phyloP scores from a whole-genome alignment of 2,797 vertebrate species.

The Eleutherodactylus coqui region DNA sequence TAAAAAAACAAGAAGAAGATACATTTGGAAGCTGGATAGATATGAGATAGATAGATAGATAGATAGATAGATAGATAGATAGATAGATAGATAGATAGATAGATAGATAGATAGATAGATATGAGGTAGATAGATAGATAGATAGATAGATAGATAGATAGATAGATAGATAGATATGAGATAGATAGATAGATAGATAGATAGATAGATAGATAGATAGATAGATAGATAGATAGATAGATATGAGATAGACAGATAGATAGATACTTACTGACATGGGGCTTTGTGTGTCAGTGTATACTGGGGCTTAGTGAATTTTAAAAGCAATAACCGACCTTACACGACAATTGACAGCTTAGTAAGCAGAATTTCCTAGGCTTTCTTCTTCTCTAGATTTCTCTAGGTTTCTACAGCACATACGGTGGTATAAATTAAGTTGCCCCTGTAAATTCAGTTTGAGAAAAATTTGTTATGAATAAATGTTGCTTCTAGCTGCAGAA shows the following conservation, averaged over 20 bases:
- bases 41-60: too few relatives aligned
- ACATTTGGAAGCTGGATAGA: too few relatives aligned
- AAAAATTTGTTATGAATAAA: constrained; percentile 87
- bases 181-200: too few relatives aligned
- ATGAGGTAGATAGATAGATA: too few relatives aligned
- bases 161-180: too few relatives aligned
- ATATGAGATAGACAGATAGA: not conserved
- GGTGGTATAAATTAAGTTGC: constrained; percentile 84
- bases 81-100: too few relatives aligned
- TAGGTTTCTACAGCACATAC: constrained; percentile 82
- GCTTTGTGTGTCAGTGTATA: not conserved
- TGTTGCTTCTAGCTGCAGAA: constrained; percentile 82
- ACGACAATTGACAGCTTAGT: constrained; percentile 84
- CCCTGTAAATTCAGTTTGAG: constrained; percentile 81
- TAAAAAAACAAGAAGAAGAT: too few relatives aligned
- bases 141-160: too few relatives aligned
- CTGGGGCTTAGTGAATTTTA: constrained; percentile 64
- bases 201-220: not conserved
- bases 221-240: too few relatives aligned
- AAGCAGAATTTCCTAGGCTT: constrained; percentile 84
- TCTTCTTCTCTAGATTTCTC: constrained; percentile 69
- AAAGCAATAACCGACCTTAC: constrained; percentile 77
- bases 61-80: too few relatives aligned
- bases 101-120: too few relatives aligned
- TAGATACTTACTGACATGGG: not conserved